Evolutionary conservation across 2,113 vertebrate genomes (phyloP), one percentile per base, ranked within the genome.

Genomic region (Solea solea): DNA sequence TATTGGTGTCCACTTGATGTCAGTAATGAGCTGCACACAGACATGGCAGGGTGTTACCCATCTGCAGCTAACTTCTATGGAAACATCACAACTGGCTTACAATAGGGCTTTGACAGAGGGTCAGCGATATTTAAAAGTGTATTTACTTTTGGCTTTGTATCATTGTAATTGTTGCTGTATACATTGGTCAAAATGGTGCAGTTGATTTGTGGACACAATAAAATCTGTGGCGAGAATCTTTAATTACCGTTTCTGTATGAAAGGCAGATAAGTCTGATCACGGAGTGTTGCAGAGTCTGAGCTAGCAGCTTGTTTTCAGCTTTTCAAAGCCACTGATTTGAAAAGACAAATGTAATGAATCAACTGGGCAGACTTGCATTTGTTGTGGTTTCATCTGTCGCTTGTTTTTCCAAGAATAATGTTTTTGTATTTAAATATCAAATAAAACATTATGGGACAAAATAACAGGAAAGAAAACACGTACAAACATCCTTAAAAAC

Each of bases 401-500:
- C 84, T 83, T 91, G 84, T 84, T 89, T 75, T 84, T 90, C 85
- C 55, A 82, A 86, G 76, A 90, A 92, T 84, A 93, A 91, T 88
- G 86, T 89, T 92, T 21, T 94, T 86, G 85, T 82, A 88, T 87
- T 91, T 91, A 89, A 93, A 91, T 88, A 90, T 81, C 78, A 88
- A 90, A 88, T 84, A 63, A 72, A 87, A 88, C 80, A 66, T 74
- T 81, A 88, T 62, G 80, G 49, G 76, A 90, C 80, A 84, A 64
- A 88, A 82, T 8, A 86, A 91, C 86, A 93, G 90, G 89, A 91
- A 93, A 90, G 81, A 90, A 84, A 90, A 88, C 83, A 76, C 69
- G 75, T 87, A 88, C 86, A 93, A 89, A 93, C 92, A 90, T 90
- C 90, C 88, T 91, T 74, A 89, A 86, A 89, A 91, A 86, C 88